These are phyloP conservation scores for Athene noctua DNA, from an alignment of 2,113 vertebrate genomes.

Conservation along the genomic window DNA sequence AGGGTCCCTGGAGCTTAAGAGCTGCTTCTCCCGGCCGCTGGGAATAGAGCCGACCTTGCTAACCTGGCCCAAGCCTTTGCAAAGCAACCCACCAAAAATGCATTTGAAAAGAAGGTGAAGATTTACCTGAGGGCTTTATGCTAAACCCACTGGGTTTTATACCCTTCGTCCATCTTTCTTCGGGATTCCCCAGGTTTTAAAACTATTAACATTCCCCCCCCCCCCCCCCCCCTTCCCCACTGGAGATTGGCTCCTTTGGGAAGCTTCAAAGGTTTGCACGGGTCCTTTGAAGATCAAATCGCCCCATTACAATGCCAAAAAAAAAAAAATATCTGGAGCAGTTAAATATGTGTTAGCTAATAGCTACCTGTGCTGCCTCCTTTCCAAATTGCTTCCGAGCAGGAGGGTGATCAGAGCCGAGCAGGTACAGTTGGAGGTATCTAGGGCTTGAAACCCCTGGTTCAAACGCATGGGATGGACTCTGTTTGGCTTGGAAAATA, in stretches of 20 bases:
- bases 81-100: conserved; percentile 54
- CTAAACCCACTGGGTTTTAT: conserved; percentile 35
- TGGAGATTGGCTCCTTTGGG: conserved; percentile 31
- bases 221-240: not conserved
- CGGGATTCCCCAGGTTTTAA: conserved; percentile 63
- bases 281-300: conserved; percentile 72
- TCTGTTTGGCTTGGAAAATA: not conserved
- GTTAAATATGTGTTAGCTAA: conserved; percentile 55
- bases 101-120: conserved; percentile 67
- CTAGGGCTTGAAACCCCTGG: not conserved
- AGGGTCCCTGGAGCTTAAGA: conserved; percentile 48
- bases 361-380: conserved; percentile 34
- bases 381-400: conserved; percentile 48
- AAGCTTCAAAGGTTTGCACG: conserved; percentile 67
- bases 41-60: conserved; percentile 41
- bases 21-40: not conserved
- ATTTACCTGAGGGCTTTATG: conserved; percentile 66
- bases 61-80: conserved; percentile 43
- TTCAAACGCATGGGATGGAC: not conserved
- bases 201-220: conserved; percentile 46
- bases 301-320: conserved; percentile 43
- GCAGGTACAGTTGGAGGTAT: not conserved
- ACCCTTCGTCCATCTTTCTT: conserved; percentile 23
- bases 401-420: not conserved
- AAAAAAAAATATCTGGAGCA: not conserved